phyloP scores from a whole-genome alignment of 2,888 invertebrate species.

The Cosmorhoe ocellata region DNA sequence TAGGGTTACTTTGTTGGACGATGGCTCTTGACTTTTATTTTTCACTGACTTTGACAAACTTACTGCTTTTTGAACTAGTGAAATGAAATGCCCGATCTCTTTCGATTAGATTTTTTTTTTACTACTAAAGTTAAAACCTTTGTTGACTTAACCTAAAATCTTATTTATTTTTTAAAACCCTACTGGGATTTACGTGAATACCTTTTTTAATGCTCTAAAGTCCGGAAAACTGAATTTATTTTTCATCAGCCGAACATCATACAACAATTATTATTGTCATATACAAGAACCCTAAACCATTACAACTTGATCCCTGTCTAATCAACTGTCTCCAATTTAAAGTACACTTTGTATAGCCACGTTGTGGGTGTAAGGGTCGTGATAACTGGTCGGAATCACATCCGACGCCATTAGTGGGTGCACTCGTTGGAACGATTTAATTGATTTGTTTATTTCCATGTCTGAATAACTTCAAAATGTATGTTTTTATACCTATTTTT shows the following conservation, averaged over 20 bases:
- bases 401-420: constrained; percentile 58
- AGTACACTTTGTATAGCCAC: constrained; percentile 3
- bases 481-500: too few species aligned
- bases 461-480: constrained; percentile 40
- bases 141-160: too few species aligned
- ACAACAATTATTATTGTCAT: too few species aligned
- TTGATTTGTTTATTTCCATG: constrained; percentile 69
- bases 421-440: constrained; percentile 69
- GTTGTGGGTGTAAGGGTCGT: constrained; percentile 21
- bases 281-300: constrained; percentile 11
- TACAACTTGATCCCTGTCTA: constrained; percentile 16
- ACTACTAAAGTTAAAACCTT: too few species aligned
- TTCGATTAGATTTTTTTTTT: too few species aligned
- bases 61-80: not conserved
- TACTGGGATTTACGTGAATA: too few species aligned
- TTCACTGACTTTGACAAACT: not conserved
- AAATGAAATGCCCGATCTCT: too few species aligned
- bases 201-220: too few species aligned
- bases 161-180: too few species aligned
- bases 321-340: constrained; percentile 14
- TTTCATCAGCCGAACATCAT: too few species aligned
- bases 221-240: too few species aligned
- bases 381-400: constrained; percentile 45
- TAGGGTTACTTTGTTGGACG: not conserved
- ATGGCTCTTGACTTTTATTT: not conserved